Evolutionary conservation across 2,888 invertebrate genomes (phyloP).

Genomic region (Seira sanloemensis): DNA sequence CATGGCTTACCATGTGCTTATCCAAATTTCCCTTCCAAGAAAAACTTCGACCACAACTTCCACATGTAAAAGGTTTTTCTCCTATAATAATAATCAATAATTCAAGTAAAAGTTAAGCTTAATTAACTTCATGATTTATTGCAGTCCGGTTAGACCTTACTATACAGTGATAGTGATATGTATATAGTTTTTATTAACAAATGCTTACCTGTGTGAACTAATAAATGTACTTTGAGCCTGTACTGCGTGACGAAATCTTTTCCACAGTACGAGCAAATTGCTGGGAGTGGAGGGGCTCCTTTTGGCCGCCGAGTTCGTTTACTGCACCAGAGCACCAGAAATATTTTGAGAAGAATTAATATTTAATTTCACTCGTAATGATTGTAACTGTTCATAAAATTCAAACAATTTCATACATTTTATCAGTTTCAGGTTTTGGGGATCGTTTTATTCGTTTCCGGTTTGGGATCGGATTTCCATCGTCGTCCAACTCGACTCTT

Average conservation of each 20-base stretch:
- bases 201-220: conserved; percentile 33
- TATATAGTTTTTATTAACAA: neutral
- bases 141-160: too few species aligned
- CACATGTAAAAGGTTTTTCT: conserved; percentile 35
- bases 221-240: conserved; percentile 10
- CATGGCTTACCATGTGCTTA: conserved; percentile 54
- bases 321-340: neutral
- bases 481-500: conserved; percentile 13
- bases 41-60: neutral
- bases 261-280: conserved; percentile 29
- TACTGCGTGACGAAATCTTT: neutral
- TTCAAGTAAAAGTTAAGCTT: neutral
- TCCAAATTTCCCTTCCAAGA: conserved; percentile 32
- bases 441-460: conserved; percentile 8
- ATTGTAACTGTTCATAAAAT: neutral
- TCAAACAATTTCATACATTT: conserved; percentile 15
- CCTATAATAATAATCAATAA: conserved; percentile 18
- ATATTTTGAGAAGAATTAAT: neutral
- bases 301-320: neutral
- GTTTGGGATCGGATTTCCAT: conserved; percentile 27
- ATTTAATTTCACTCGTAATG: too few species aligned
- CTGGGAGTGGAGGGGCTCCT: neutral
- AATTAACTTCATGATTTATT: neutral
- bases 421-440: conserved; percentile 18
- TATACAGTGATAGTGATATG: too few species aligned